Evolutionary conservation across 2,797 vertebrate species (phyloP).

Genomic region (Esox masquinongy): DNA sequence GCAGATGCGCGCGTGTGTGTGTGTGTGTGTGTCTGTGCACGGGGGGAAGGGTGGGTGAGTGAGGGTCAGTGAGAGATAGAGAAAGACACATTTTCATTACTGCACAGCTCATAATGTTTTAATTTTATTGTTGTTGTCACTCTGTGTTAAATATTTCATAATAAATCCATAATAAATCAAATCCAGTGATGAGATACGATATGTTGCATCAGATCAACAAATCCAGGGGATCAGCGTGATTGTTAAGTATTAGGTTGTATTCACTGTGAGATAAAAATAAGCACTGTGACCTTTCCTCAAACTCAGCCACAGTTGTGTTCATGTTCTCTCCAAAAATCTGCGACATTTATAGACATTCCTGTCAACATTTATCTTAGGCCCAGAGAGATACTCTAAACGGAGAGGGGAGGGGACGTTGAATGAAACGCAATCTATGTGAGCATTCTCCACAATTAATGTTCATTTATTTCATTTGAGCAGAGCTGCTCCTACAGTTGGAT

Average conservation of each 20-base stretch:
- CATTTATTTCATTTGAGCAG: conserved; percentile 52
- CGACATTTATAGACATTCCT: background rate
- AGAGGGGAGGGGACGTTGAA: background rate
- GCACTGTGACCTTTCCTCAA: background rate
- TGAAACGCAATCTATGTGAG: background rate
- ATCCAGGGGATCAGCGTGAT: background rate
- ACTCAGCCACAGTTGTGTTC: background rate
- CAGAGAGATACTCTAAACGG: background rate
- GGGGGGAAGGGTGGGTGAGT: no score
- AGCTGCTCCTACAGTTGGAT: conserved; percentile 56
- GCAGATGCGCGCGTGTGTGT: background rate
- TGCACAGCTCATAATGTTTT: no score
- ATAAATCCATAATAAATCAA: no score
- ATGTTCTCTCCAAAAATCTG: background rate
- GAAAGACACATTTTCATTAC: no score
- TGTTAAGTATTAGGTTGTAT: background rate
- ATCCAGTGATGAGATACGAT: background rate
- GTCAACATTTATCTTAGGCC: background rate
- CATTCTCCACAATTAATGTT: conserved; percentile 35
- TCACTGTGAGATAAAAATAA: background rate
- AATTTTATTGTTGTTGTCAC: no score
- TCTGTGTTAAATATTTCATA: background rate
- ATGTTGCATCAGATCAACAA: background rate
- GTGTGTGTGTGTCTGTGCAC: background rate
- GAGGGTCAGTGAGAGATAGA: no score